Conservation (phyloP, 1,140 invertebrate genomes). For the Heliconius melpomene region DNA sequence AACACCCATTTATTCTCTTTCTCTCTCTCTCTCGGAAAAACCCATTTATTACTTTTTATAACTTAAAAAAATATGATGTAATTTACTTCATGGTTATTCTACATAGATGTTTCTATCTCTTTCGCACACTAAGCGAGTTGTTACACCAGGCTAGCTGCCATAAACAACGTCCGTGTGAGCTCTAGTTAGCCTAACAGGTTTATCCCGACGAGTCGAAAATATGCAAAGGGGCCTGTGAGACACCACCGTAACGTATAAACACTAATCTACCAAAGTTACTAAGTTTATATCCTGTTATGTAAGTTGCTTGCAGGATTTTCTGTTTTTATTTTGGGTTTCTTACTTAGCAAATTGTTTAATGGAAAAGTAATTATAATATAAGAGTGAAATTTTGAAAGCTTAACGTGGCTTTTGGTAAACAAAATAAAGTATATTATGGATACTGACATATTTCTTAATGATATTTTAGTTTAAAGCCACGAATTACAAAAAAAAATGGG, state of each 20-base stretch:
- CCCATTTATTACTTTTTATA: neutral
- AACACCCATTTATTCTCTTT: too few species aligned
- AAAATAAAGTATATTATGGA: neutral
- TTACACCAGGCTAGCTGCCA: conserved; percentile 50
- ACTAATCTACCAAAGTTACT: conserved; percentile 45
- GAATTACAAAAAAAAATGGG: too few species aligned
- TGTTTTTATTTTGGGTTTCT: conserved; percentile 2
- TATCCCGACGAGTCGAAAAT: conserved; percentile 58
- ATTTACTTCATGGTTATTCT: neutral
- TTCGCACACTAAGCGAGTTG: conserved; percentile 46
- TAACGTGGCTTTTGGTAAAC: neutral
- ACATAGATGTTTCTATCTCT: conserved; percentile 5
- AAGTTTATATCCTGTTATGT: conserved; percentile 33
- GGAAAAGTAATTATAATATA: conserved; percentile 28
- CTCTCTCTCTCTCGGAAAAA: too few species aligned
- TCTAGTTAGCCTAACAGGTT: conserved; percentile 65
- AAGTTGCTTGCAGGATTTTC: conserved; percentile 24
- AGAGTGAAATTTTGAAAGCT: conserved; percentile 7
- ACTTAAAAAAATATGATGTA: neutral
- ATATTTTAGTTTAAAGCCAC: too few species aligned
- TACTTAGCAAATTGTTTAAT: conserved; percentile 17
- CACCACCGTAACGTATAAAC: conserved; percentile 45
- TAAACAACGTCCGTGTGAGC: conserved; percentile 62
- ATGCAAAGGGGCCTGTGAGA: conserved; percentile 49
- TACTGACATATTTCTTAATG: too few species aligned